phyloP scores from a whole-genome alignment of 1,140 invertebrate genomes.

The Wiebesia pumilae region DNA sequence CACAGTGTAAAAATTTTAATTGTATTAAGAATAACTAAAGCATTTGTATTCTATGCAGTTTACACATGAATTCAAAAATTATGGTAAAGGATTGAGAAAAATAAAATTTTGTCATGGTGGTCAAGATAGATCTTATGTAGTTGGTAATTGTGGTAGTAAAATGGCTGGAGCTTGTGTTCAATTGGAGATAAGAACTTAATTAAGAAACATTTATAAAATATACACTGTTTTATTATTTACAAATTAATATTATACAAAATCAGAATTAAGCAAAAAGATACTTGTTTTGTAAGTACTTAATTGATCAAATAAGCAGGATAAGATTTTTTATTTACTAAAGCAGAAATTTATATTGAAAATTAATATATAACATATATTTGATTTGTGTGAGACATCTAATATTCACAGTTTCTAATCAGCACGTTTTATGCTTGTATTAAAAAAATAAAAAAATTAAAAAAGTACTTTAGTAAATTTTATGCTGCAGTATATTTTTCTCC shows the following conservation, averaged over 20 bases:
- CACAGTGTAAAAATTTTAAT: background rate
- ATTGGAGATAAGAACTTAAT: conserved; percentile 57
- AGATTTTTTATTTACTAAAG: background rate
- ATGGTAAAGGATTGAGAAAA: conserved; percentile 65
- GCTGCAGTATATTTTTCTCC: background rate
- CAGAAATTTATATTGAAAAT: background rate
- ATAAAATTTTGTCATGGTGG: conserved; percentile 71
- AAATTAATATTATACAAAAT: conserved; percentile 18
- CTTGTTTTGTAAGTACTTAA: background rate
- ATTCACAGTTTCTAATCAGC: background rate
- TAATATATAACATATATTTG: background rate
- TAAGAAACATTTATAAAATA: background rate
- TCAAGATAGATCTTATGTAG: conserved; percentile 78
- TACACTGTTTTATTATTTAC: background rate
- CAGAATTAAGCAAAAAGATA: background rate
- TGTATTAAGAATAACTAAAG: conserved; percentile 3
- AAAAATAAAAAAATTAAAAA: background rate
- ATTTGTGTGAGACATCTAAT: background rate
- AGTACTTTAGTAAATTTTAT: background rate
- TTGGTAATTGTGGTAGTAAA: conserved; percentile 82
- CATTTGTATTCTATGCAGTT: conserved; percentile 56
- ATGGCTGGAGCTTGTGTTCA: conserved; percentile 78
- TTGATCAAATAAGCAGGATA: background rate
- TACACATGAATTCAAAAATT: conserved; percentile 65
- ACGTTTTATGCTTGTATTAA: background rate